A percentile compares a stretch with the other conserved stretches of the same genome.
These are phyloP conservation scores for Acipenser transmontanus DNA, from an alignment of 2,797 vertebrate genomes.

Conservation along the genomic window DNA sequence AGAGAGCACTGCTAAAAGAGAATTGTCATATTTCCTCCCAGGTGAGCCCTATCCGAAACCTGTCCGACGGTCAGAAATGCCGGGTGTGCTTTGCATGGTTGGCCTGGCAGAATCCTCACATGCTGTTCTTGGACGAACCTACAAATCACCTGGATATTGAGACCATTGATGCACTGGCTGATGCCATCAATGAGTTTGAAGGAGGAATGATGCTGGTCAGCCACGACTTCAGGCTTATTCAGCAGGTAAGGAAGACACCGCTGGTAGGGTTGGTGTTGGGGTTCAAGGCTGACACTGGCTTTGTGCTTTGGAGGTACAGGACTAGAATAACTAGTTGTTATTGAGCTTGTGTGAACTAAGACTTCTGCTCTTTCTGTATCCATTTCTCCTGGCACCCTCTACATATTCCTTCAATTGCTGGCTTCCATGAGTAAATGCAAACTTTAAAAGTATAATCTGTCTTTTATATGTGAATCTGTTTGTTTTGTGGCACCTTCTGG, in stretches of 20 bases:
- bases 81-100: conserved; percentile 62
- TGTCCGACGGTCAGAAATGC: conserved; percentile 67
- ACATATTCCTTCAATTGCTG: no score
- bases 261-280: neutral
- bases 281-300: no score
- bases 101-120: conserved; percentile 69
- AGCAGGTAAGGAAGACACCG: conserved; percentile 67
- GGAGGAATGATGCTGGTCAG: conserved; percentile 96
- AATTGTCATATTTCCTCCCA: conserved; percentile 29
- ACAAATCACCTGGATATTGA: conserved; percentile 74
- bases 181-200: conserved; percentile 71
- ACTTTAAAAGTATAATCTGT: no score
- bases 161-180: conserved; percentile 69
- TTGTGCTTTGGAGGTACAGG: no score
- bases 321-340: no score
- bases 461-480: no score
- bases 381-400: no score
- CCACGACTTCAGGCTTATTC: conserved; percentile 97
- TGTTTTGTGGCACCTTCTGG: no score
- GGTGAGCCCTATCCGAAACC: conserved; percentile 79
- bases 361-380: no score
- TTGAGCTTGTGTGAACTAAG: no score
- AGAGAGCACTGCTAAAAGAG: no score
- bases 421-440: no score
- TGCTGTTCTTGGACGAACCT: conserved; percentile 71